Conservation (phyloP, 35 echinoderm and acorn worm species). For the Hemicentrotus pulcherrimus region DNA sequence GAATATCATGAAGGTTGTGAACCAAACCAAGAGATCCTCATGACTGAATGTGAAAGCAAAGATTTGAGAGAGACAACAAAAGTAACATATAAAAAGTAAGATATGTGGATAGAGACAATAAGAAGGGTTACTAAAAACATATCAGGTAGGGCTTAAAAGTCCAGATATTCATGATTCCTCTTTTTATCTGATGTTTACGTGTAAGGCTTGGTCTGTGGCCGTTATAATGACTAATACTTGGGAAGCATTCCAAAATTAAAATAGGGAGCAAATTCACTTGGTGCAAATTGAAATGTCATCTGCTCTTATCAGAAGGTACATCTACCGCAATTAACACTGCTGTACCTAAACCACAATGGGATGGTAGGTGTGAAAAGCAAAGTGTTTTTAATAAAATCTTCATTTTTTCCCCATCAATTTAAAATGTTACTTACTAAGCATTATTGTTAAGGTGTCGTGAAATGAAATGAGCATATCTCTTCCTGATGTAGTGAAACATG, state of each 20-base stretch:
- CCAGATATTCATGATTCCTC: neutral
- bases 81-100: too few relatives aligned
- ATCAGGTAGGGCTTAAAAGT: too few relatives aligned
- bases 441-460: too few relatives aligned
- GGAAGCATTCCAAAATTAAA: neutral
- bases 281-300: neutral
- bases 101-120: too few relatives aligned
- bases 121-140: too few relatives aligned
- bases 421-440: neutral
- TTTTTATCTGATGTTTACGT: neutral
- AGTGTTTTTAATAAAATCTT: neutral
- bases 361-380: neutral
- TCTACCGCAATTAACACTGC: neutral
- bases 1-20: too few relatives aligned
- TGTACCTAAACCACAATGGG: neutral
- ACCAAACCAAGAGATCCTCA: too few relatives aligned
- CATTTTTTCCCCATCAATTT: neutral
- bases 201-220: neutral
- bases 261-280: slow-evolving; percentile 2
- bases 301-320: neutral
- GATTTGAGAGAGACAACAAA: too few relatives aligned
- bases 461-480: too few relatives aligned
- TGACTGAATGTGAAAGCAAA: too few relatives aligned
- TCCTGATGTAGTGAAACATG: too few relatives aligned
- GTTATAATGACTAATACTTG: neutral